phyloP scores from a whole-genome alignment of 2,113 vertebrate species.

The Prochilodus magdalenae region DNA sequence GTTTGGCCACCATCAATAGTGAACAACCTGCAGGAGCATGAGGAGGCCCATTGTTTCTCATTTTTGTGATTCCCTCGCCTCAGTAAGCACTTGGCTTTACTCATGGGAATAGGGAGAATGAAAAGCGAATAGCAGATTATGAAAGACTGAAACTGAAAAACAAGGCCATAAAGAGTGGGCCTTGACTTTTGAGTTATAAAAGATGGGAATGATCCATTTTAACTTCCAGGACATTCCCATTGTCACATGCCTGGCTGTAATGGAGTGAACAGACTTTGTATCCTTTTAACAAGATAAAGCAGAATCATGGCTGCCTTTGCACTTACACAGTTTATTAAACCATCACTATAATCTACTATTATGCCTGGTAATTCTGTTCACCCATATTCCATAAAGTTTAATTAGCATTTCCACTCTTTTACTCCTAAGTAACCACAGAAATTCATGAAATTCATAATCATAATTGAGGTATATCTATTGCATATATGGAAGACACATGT shows the following conservation, averaged over 20 bases:
- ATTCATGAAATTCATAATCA: too few species aligned
- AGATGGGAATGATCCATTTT: neutral
- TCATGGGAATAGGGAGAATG: constrained; percentile 39
- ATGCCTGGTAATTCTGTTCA: too few species aligned
- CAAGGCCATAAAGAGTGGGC: neutral
- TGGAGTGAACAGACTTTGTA: neutral
- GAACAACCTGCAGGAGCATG: constrained; percentile 28
- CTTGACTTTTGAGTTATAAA: neutral
- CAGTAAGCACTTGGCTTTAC: constrained; percentile 66
- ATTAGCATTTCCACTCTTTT: too few species aligned
- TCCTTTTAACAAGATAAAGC: neutral
- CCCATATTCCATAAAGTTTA: too few species aligned
- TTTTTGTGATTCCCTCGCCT: constrained; percentile 54
- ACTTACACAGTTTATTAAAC: too few species aligned
- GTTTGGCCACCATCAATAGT: neutral
- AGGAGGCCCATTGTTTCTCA: constrained; percentile 67
- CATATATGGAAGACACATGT: too few species aligned
- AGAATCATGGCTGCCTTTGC: constrained; percentile 5
- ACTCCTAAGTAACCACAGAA: too few species aligned
- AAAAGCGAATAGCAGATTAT: constrained; percentile 6
- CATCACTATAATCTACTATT: too few species aligned
- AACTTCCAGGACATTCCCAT: neutral
- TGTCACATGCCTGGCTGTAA: neutral
- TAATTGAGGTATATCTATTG: too few species aligned
- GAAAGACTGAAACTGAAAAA: constrained; percentile 1